Conservation (phyloP, 2,888 invertebrate species). For the Drosophila villosipedis region DNA sequence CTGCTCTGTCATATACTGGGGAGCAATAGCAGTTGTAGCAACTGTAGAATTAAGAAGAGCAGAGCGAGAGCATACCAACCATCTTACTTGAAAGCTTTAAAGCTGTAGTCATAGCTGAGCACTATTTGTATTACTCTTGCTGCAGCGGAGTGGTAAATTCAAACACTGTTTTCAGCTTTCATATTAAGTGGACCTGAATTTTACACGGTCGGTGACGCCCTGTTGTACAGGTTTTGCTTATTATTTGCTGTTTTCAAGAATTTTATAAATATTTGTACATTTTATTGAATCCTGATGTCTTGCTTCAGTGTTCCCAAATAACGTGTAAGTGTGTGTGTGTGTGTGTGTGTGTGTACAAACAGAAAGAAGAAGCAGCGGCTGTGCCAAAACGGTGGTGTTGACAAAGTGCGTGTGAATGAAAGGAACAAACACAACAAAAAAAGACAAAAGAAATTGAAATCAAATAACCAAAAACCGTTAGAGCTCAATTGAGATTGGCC, state of each 20-base stretch:
- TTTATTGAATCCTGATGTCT: not conserved
- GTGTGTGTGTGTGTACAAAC: too few species aligned
- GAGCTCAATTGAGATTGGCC: not conserved
- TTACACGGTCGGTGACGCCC: too few species aligned
- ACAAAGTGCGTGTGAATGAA: not conserved
- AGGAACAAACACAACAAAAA: not conserved
- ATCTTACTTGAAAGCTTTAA: not conserved
- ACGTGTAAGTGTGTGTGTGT: too few species aligned
- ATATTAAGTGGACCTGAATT: too few species aligned
- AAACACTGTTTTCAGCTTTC: too few species aligned
- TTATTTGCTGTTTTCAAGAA: not conserved
- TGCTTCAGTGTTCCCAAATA: not conserved
- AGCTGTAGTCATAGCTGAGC: not conserved
- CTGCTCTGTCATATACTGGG: not conserved
- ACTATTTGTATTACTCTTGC: not conserved
- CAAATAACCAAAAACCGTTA: not conserved
- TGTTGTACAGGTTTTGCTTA: too few species aligned
- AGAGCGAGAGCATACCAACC: too few species aligned
- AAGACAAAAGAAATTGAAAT: not conserved
- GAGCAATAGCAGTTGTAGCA: not conserved
- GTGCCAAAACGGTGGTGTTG: not conserved
- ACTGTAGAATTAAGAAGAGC: not conserved
- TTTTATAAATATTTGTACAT: not conserved
- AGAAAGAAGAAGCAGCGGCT: not conserved
- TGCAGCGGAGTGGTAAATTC: not conserved